Percentiles rank a stretch among this genome's conserved stretches.
These are phyloP conservation scores for Esox niger DNA, from an alignment of 2,113 vertebrate species.

Conservation along the genomic window DNA sequence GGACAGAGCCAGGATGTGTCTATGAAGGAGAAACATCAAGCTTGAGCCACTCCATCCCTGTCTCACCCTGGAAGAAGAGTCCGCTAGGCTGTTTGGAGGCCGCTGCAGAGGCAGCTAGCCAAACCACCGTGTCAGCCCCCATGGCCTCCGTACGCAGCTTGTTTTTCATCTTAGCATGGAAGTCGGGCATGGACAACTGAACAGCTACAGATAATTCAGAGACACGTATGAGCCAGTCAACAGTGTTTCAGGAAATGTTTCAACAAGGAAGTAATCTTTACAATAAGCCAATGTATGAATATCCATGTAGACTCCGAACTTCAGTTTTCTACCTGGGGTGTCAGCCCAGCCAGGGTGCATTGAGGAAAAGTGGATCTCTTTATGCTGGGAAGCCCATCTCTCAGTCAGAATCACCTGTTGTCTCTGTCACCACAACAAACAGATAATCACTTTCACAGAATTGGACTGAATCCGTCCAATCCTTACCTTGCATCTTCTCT, in stretches of 20 bases:
- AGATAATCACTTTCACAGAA: not conserved
- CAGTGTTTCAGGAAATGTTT: not conserved
- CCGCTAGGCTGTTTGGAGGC: constrained; percentile 65
- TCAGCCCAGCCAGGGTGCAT: constrained; percentile 84
- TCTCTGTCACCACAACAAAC: constrained; percentile 62
- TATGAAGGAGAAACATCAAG: not conserved
- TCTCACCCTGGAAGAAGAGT: constrained; percentile 80
- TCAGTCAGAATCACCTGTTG: constrained; percentile 83
- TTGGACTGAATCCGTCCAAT: too few species aligned
- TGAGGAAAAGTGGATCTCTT: constrained; percentile 78
- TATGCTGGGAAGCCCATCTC: constrained; percentile 71
- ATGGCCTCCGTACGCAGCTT: constrained; percentile 75
- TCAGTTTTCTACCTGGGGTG: constrained; percentile 70
- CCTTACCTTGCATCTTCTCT: too few species aligned
- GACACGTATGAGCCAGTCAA: not conserved
- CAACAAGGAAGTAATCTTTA: too few species aligned
- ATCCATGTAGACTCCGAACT: not conserved
- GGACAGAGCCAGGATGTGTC: not conserved
- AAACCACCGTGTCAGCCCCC: constrained; percentile 76
- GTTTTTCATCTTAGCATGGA: constrained; percentile 76
- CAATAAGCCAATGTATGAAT: not conserved
- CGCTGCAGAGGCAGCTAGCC: constrained; percentile 67
- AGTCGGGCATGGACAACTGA: constrained; percentile 74
- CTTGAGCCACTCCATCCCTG: not conserved
- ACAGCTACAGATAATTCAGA: constrained; percentile 59